Conservation (phyloP, 2,113 vertebrate genomes). For the Trematocara unimaculatum region DNA sequence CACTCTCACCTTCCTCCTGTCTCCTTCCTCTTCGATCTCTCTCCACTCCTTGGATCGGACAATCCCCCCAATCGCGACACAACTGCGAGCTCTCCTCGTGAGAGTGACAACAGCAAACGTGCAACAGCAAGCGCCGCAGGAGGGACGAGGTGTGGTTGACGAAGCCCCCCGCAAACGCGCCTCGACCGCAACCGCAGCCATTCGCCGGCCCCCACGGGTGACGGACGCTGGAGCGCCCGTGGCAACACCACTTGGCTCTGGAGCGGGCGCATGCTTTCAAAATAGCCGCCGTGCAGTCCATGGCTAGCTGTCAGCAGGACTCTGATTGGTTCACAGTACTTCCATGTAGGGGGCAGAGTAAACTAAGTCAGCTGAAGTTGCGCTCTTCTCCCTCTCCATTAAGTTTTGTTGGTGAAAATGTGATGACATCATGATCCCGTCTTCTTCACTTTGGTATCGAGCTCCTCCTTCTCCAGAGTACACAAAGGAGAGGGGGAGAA, state of each 20-base stretch:
- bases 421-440: slow-evolving; percentile 2
- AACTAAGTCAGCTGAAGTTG: background rate
- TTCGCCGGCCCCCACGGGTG: background rate
- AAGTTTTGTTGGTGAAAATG: background rate
- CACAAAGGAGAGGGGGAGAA: slow-evolving; percentile 45
- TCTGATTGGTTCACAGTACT: slow-evolving; percentile 20
- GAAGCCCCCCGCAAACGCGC: background rate
- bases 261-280: slow-evolving; percentile 51
- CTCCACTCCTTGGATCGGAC: background rate
- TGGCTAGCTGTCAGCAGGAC: background rate
- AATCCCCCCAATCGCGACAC: slow-evolving; percentile 16
- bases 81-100: slow-evolving; percentile 26
- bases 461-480: slow-evolving; percentile 49
- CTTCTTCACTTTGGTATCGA: background rate
- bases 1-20: slow-evolving; percentile 45
- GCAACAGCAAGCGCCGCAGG: slow-evolving; percentile 27
- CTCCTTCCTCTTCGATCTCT: background rate
- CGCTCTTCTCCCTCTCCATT: background rate
- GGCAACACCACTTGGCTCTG: slow-evolving; percentile 30
- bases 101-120: slow-evolving; percentile 43
- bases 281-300: slow-evolving; percentile 59
- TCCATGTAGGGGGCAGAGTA: slow-evolving; percentile 14
- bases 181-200: background rate
- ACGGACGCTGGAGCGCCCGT: background rate
- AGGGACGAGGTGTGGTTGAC: slow-evolving; percentile 14